A percentile compares a stretch with the other conserved stretches of the same genome.
phyloP scores from a whole-genome alignment of 2,797 vertebrate genomes.

The Taenioides sp. region DNA sequence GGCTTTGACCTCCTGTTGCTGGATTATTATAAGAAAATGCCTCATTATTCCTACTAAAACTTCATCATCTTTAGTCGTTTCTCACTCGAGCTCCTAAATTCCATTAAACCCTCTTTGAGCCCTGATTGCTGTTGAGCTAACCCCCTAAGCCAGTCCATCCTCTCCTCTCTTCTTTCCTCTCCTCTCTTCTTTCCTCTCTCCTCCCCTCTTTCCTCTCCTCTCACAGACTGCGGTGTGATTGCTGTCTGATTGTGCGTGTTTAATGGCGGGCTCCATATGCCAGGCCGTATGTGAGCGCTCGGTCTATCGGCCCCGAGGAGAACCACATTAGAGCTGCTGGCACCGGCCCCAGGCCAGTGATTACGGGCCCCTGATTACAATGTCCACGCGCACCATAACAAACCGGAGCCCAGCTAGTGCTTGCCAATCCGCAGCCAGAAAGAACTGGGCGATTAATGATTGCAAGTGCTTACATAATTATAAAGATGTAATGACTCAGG shows the following conservation, averaged over 20 bases:
- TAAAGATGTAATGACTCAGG: background rate
- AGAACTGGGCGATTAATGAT: slow-evolving; percentile 52
- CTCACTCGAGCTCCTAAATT: background rate
- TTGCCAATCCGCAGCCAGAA: slow-evolving; percentile 61
- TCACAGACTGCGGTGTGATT: slow-evolving; percentile 45
- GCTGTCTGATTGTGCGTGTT: slow-evolving; percentile 71
- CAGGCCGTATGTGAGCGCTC: slow-evolving; percentile 72
- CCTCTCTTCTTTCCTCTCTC: slow-evolving; percentile 24
- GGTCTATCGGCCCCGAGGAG: slow-evolving; percentile 72
- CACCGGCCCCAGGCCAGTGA: slow-evolving; percentile 73
- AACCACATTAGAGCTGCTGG: slow-evolving; percentile 79
- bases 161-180: background rate
- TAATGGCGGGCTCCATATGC: slow-evolving; percentile 78
- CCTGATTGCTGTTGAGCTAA: slow-evolving; percentile 34
- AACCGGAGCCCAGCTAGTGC: slow-evolving; percentile 63
- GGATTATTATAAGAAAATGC: background rate
- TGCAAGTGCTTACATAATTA: background rate
- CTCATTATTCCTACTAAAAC: background rate
- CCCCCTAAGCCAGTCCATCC: slow-evolving; percentile 28
- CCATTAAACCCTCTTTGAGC: slow-evolving; percentile 23
- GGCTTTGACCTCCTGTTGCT: background rate
- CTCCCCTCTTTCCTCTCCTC: too few species aligned
- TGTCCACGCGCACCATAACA: slow-evolving; percentile 77
- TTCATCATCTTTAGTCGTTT: background rate
- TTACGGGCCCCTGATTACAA: slow-evolving; percentile 81